Evolutionary conservation across 1,140 invertebrate genomes (phyloP).

Genomic region (Chrysoperla carnea): DNA sequence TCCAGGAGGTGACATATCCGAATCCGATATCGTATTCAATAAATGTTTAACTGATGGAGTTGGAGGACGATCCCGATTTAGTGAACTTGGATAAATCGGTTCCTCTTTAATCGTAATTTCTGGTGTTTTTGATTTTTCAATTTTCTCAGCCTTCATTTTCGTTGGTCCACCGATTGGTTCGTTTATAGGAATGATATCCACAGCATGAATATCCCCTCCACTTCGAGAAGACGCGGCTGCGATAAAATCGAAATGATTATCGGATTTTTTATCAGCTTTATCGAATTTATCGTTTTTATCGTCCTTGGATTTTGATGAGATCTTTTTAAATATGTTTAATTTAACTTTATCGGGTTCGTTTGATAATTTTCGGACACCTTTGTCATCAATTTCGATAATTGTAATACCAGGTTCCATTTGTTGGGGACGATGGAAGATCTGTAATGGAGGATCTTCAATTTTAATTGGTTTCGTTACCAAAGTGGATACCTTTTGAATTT

Average conservation of each 20-base stretch:
- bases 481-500: conserved; percentile 9
- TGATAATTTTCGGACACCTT: conserved; percentile 43
- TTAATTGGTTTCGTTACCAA: background rate
- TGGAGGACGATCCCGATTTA: background rate
- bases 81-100: conserved; percentile 6
- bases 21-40: conserved; percentile 21
- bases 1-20: conserved; percentile 33
- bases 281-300: conserved; percentile 31
- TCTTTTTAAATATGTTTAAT: conserved; percentile 72
- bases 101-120: conserved; percentile 24
- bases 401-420: background rate
- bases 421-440: background rate
- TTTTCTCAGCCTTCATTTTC: conserved; percentile 16
- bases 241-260: too few species aligned
- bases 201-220: too few species aligned
- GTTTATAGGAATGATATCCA: too few species aligned
- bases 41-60: conserved; percentile 19
- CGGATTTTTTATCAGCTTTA: conserved; percentile 21
- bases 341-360: conserved; percentile 67
- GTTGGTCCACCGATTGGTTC: too few species aligned
- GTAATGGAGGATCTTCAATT: background rate
- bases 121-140: conserved; percentile 18
- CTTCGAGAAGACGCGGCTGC: too few species aligned
- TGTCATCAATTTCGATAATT: conserved; percentile 10
- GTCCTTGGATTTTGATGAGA: conserved; percentile 52